Conservation (phyloP, 2,113 vertebrate genomes). For the Microtus ochrogaster region DNA sequence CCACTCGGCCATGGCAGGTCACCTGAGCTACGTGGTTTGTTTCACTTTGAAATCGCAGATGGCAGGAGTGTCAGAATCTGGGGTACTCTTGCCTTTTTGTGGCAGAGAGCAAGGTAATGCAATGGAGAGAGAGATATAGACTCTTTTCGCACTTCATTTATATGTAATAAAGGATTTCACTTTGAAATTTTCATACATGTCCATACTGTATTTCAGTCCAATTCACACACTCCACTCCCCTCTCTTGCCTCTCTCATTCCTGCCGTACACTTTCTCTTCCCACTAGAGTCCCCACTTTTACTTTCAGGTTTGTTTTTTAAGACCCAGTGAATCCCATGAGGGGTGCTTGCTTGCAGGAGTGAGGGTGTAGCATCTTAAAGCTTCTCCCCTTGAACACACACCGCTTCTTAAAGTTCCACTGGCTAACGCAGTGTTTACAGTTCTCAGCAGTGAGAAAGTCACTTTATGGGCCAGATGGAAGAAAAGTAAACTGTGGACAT, state of each 20-base stretch:
- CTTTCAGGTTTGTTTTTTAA: not conserved
- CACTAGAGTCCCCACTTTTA: too few relatives aligned
- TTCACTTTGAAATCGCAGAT: not conserved
- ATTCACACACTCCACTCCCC: not conserved
- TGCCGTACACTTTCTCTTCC: not conserved
- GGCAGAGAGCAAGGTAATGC: not conserved
- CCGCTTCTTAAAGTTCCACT: not conserved
- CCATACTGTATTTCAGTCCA: not conserved
- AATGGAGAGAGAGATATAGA: not conserved
- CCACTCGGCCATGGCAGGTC: not conserved
- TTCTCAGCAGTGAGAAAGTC: not conserved
- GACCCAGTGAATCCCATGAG: not conserved
- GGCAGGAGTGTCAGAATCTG: not conserved
- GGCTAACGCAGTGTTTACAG: not conserved
- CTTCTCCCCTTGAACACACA: not conserved
- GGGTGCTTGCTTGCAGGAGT: not conserved
- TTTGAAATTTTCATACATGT: not conserved
- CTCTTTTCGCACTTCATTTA: not conserved
- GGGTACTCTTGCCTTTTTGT: not conserved
- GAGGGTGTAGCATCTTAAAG: not conserved
- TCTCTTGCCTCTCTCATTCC: not conserved
- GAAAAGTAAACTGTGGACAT: not conserved
- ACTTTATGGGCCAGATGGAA: not conserved
- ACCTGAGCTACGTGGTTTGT: not conserved
- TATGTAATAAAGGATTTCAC: not conserved